Conservation (phyloP, 2,888 invertebrate species). For the Ophioninae sp. region DNA sequence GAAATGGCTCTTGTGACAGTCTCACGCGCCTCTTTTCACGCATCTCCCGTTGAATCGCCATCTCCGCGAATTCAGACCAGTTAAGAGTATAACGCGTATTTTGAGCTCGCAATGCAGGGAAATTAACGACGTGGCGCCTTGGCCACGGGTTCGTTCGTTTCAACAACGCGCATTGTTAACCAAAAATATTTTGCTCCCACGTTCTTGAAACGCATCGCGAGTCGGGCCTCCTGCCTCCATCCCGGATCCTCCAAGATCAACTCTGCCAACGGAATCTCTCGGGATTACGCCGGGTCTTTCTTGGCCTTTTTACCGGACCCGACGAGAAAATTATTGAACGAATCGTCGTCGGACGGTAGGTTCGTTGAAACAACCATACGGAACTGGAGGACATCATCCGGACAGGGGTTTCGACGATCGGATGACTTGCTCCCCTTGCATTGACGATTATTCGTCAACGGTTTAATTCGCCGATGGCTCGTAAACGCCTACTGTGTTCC, state of each 20-base stretch:
- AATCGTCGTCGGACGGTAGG: not conserved
- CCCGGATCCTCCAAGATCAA: conserved; percentile 21
- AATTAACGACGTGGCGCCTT: conserved; percentile 60
- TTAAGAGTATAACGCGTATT: conserved; percentile 40
- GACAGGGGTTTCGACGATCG: conserved; percentile 30
- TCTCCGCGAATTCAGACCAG: conserved; percentile 59
- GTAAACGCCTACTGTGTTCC: conserved; percentile 39
- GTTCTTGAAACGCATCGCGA: conserved; percentile 42
- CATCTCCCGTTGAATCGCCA: conserved; percentile 37
- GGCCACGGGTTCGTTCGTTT: conserved; percentile 36
- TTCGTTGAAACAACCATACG: conserved; percentile 5
- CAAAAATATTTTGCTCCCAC: conserved; percentile 53
- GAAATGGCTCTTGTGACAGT: conserved; percentile 43
- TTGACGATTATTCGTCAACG: conserved; percentile 47
- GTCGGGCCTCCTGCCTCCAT: conserved; percentile 2
- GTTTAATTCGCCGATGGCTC: conserved; percentile 55
- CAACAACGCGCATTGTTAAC: conserved; percentile 13
- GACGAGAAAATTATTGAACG: conserved; percentile 1
- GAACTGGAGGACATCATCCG: not conserved
- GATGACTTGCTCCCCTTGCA: conserved; percentile 32
- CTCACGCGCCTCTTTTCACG: conserved; percentile 52
- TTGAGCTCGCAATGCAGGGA: conserved; percentile 38
- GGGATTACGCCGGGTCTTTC: conserved; percentile 4
- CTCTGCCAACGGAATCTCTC: conserved; percentile 17
- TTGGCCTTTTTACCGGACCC: not conserved